Base-by-base conservation (phyloP, 2,888 invertebrate genomes). In the Melanostoma scalare region DNA sequence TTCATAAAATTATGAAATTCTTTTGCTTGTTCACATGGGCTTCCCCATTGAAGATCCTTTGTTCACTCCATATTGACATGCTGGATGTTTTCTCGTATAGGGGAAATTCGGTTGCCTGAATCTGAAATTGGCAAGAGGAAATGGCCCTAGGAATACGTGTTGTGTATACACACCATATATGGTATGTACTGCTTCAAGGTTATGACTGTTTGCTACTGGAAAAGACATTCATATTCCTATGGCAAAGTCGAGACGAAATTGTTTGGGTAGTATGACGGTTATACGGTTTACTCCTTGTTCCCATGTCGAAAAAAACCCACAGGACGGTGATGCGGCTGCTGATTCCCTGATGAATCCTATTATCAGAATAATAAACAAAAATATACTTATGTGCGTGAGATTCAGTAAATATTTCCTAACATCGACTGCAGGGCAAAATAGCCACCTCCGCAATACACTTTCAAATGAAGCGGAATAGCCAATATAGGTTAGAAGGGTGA, bases 331-430 rank as follows among this genome's bases (percentile, higher is more conserved):
- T 65, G 33, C 10, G n/a, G 58, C 36, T 36, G 20, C n/a, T 63
- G 68, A 82, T 73, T 77, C 82, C 73, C 55, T 77, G 61, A 74
- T 67, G 79, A 75, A 74, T 79, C 74, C 71, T 79, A 69, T 79
- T 84, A 79, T 78, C 79, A 44, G 84, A 78, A 84, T 84, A 84
- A 84, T 84, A 84, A 84, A 84, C 74, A 84, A 78, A 84, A 84
- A 84, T 65, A 71, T 79, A 65, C 84, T 79, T 74, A 84, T 78
- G 74, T 71, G 78, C 67, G 84, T 74, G 84, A 78, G 74, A 84
- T 74, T 84, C 63, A 69, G 79, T 78, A 82, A 82, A 82, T 82
- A 82, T 78, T 82, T 78, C 72, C 75, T 46, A 36, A 44, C 55
- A 48, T 31, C 31, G 36, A 30, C 38, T 58, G 9, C 20, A 65